Base-by-base conservation (phyloP, 2,888 invertebrate species). In the Limenitis camilla region DNA sequence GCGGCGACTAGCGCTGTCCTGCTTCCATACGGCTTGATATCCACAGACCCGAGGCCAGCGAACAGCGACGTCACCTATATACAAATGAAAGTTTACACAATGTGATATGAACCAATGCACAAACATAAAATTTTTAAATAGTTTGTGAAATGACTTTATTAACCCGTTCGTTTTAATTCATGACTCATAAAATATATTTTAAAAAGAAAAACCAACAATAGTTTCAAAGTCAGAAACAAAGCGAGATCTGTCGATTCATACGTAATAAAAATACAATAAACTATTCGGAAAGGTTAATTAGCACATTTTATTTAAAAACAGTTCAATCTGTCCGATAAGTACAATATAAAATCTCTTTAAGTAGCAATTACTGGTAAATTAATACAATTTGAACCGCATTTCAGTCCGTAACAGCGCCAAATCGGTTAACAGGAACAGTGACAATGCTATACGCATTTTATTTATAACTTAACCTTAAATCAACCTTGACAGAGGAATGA, bases 1-100 rank as follows among this genome's bases (percentile, higher is more conserved):
- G 92, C 88, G 1, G 93, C 93, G 33, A 93, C 81, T 11, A 93
- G 74, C 5, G 91, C 91, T 5, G 85, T 76, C 40, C 76, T 78
- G 29, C 69, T 69, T 8, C 89, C 87, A 54, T 86, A 76, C 36
- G 88, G 87, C 67, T 89, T 90, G 8, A 93, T 79, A 73, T 93
- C 93, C 30, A 92, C 85, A 36, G 87, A 84, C 0, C 93, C 93
- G 72, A 84, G 91, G 9, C 74, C 70, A 8, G 91, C 88, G 48
- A 93, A 83, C 52, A 88, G 72, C 33, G 87, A 76, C 39, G 88
- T 81, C 59, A 92, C 74, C 92, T 92, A 69, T 29, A 53, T 6
- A 10, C 29, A 55, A 61, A 61, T 60, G 43, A 53, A 35, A 49
- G 29, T 52, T 52, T 30, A 51, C n/a, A 32, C 40, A 39, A 39